phyloP scores from a whole-genome alignment of 2,888 invertebrate genomes.

The Teleiodes luculella region DNA sequence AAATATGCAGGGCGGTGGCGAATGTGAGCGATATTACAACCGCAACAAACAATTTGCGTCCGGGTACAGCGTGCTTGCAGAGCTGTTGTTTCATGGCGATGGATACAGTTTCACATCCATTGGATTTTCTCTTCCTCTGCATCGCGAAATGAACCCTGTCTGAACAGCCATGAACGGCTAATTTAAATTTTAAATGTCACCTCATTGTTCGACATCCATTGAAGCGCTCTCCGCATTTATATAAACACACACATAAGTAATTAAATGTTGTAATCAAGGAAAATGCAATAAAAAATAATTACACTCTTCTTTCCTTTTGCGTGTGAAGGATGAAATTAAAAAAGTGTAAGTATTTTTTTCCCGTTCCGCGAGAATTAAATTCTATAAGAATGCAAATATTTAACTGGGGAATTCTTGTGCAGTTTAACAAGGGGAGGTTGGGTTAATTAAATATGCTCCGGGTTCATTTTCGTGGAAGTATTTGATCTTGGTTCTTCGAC shows the following conservation, averaged over 20 bases:
- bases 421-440: constrained; percentile 66
- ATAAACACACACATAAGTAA: constrained; percentile 38
- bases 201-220: constrained; percentile 6
- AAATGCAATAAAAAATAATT: constrained; percentile 66
- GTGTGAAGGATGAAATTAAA: constrained; percentile 51
- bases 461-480: constrained; percentile 75
- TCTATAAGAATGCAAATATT: constrained; percentile 73
- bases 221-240: constrained; percentile 34
- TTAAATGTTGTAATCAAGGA: constrained; percentile 67
- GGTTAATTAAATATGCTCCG: constrained; percentile 74
- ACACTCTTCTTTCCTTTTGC: constrained; percentile 48
- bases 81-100: background rate
- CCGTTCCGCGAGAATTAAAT: constrained; percentile 64
- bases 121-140: background rate
- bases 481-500: constrained; percentile 63
- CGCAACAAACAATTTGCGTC: constrained; percentile 60
- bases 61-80: constrained; percentile 38
- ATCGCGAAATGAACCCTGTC: background rate
- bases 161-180: background rate
- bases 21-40: constrained; percentile 52
- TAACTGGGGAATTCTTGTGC: constrained; percentile 74
- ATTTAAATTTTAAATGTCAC: constrained; percentile 18
- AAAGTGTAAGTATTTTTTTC: constrained; percentile 65
- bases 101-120: background rate
- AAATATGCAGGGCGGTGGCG: constrained; percentile 42